Conservation (phyloP, 2,113 vertebrate genomes). For the Cavia aperea region DNA sequence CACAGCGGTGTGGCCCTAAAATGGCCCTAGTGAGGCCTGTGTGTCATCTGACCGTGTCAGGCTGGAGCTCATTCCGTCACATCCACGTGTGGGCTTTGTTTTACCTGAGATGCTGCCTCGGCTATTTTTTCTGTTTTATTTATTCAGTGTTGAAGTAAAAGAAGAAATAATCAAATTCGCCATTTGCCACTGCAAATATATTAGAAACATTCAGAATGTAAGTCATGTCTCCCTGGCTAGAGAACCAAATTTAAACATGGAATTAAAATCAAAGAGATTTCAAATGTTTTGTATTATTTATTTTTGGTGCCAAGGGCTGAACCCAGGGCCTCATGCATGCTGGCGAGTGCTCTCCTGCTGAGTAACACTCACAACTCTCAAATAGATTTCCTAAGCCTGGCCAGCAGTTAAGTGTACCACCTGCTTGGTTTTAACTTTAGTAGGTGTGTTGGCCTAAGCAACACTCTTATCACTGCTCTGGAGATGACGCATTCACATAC, state of each 20-base stretch:
- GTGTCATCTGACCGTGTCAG: not conserved
- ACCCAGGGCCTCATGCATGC: not conserved
- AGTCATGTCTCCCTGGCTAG: not conserved
- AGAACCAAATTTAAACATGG: conserved; percentile 16
- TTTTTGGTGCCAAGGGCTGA: not conserved
- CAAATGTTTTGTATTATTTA: not conserved
- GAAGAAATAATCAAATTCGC: not conserved
- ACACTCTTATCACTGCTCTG: not conserved
- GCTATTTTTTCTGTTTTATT: not conserved
- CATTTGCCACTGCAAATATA: not conserved
- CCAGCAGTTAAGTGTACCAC: not conserved
- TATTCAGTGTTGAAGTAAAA: not conserved
- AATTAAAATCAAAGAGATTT: conserved; percentile 23
- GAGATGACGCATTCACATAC: accelerated
- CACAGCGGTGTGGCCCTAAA: conserved; percentile 22
- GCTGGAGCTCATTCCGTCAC: not conserved
- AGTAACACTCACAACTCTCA: not conserved
- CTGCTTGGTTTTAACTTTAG: not conserved
- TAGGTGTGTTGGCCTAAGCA: not conserved
- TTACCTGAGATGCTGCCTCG: not conserved
- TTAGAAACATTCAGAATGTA: not conserved
- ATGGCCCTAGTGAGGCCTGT: not conserved
- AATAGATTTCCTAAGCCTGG: not conserved
- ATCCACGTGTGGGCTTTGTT: accelerated
- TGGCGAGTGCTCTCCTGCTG: not conserved